Evolutionary conservation across 2,113 vertebrate genomes (phyloP).

Genomic region (Lycocorax pyrrhopterus): DNA sequence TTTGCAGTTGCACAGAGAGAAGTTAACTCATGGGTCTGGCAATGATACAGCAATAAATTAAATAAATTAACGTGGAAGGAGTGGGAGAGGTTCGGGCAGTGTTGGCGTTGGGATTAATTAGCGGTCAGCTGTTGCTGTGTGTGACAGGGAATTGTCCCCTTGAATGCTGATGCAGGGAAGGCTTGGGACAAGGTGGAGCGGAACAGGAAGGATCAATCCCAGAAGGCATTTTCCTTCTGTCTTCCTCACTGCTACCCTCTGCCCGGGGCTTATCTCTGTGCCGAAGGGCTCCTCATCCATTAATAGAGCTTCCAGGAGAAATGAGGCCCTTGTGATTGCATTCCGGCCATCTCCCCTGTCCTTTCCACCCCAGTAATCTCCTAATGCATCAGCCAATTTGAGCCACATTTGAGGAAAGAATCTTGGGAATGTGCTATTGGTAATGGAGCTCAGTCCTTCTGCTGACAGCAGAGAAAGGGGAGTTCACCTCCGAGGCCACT

Average conservation of each 20-base stretch:
- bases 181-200: background rate
- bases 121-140: background rate
- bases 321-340: background rate
- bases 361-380: slow-evolving; percentile 27
- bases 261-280: background rate
- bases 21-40: background rate
- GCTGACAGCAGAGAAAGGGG: background rate
- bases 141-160: background rate
- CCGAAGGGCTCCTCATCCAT: background rate
- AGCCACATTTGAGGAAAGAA: background rate
- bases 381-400: background rate
- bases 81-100: background rate
- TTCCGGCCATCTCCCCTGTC: background rate
- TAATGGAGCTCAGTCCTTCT: background rate
- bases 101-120: background rate
- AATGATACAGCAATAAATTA: background rate
- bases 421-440: background rate
- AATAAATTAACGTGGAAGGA: background rate
- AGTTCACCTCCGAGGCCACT: background rate
- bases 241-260: background rate
- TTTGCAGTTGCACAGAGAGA: background rate
- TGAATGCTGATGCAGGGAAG: background rate
- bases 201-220: background rate
- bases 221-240: background rate
- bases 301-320: background rate